Evolutionary conservation across 2,888 invertebrate species (phyloP).

Genomic region (Drosophila nr. fundita): DNA sequence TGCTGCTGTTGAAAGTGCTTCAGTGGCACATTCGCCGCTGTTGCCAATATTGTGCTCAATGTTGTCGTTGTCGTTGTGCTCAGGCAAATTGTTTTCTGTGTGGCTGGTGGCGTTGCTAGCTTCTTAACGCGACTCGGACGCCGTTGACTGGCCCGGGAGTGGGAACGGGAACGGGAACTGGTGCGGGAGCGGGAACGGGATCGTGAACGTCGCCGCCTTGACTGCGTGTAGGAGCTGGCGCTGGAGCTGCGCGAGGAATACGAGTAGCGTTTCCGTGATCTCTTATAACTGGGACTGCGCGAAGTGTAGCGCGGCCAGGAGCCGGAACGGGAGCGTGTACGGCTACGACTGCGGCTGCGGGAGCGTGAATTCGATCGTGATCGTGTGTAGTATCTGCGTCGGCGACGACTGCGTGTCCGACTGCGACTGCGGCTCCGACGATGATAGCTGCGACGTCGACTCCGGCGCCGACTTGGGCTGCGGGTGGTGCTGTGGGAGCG

Average conservation of each 20-base stretch:
- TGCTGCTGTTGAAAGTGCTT: constrained; percentile 36
- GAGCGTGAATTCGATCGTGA: constrained; percentile 74
- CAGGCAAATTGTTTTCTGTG: constrained; percentile 45
- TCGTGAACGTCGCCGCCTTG: constrained; percentile 49
- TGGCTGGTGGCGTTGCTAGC: constrained; percentile 26
- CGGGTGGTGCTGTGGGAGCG: constrained; percentile 56
- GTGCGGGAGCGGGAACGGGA: constrained; percentile 41
- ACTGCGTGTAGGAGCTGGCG: constrained; percentile 55
- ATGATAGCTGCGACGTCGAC: constrained; percentile 61
- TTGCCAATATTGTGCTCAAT: constrained; percentile 56
- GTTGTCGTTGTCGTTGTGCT: constrained; percentile 64
- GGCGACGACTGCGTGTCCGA: constrained; percentile 41
- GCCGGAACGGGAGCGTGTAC: constrained; percentile 73
- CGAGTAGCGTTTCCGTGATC: constrained; percentile 68
- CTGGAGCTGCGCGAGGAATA: constrained; percentile 70
- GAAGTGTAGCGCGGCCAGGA: constrained; percentile 75
- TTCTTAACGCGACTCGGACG: constrained; percentile 35
- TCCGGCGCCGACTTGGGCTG: constrained; percentile 66
- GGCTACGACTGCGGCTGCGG: constrained; percentile 54
- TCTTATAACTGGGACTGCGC: constrained; percentile 74
- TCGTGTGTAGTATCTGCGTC: constrained; percentile 58
- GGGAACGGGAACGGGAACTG: constrained; percentile 43
- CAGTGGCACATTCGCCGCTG: constrained; percentile 28
- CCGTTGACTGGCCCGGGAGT: constrained; percentile 20
- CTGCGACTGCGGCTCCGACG: constrained; percentile 59